phyloP scores from a whole-genome alignment of 1,140 invertebrate species.

The Trichoplusia ni region DNA sequence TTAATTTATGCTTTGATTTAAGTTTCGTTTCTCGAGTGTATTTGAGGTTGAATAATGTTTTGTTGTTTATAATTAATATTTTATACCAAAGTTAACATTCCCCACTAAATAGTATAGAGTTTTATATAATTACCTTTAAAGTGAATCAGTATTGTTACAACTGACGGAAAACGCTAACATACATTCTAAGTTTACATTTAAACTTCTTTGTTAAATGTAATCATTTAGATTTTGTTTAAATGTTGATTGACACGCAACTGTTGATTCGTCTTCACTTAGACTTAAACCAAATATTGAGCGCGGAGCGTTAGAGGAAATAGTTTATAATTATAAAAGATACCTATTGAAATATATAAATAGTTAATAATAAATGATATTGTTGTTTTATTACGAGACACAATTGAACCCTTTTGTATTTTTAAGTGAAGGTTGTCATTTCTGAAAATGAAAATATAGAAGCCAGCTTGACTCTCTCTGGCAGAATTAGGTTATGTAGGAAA shows the following conservation, averaged over 20 bases:
- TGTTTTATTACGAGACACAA: constrained; percentile 58
- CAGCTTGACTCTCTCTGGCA: too few relatives aligned
- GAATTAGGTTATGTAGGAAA: too few relatives aligned
- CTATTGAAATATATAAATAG: constrained; percentile 80
- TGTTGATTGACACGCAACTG: constrained; percentile 68
- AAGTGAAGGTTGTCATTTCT: background rate
- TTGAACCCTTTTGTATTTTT: background rate
- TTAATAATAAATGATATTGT: constrained; percentile 76
- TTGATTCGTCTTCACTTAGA: constrained; percentile 78
- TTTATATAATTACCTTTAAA: constrained; percentile 58
- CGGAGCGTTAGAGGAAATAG: constrained; percentile 77
- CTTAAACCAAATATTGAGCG: constrained; percentile 80
- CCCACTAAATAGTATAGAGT: constrained; percentile 77
- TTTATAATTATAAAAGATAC: constrained; percentile 77
- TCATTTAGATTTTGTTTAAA: constrained; percentile 69
- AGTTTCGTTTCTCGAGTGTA: constrained; percentile 70
- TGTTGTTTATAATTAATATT: constrained; percentile 81
- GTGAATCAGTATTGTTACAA: constrained; percentile 72
- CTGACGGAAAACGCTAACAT: constrained; percentile 60
- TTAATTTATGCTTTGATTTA: constrained; percentile 78
- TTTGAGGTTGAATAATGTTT: constrained; percentile 76
- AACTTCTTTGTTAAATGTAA: constrained; percentile 70
- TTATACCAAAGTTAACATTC: constrained; percentile 82
- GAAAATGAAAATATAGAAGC: background rate
- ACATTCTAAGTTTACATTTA: constrained; percentile 78